These are phyloP conservation scores for Hiodon alosoides DNA, from an alignment of 2,113 vertebrate genomes.

Conservation along the genomic window DNA sequence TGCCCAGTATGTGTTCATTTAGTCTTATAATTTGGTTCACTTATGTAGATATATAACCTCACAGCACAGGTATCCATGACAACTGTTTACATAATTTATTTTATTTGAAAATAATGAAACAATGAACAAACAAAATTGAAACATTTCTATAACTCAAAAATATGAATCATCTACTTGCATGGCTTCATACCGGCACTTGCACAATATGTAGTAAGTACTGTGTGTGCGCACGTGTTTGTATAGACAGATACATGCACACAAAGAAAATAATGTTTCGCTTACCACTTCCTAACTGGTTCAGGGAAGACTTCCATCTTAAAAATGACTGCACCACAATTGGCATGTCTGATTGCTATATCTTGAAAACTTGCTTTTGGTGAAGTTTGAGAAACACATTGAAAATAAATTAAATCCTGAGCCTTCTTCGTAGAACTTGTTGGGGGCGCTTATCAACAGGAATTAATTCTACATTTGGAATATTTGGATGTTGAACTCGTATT, in stretches of 20 bases:
- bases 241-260: neutral
- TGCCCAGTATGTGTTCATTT: no score
- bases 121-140: conserved; percentile 21
- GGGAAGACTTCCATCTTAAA: neutral
- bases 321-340: neutral
- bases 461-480: no score
- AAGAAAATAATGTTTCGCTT: neutral
- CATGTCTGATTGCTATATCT: no score
- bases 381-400: no score
- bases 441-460: no score
- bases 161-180: conserved; percentile 11
- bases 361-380: no score
- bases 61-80: neutral
- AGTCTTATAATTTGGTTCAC: no score
- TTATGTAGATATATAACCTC: neutral
- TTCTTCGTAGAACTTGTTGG: no score
- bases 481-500: no score
- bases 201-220: neutral
- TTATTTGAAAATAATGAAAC: conserved; percentile 23
- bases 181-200: conserved; percentile 3
- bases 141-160: conserved; percentile 19
- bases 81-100: neutral
- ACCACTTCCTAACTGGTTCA: neutral
- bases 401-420: no score
- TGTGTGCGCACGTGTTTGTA: conserved; percentile 1